A percentile compares a stretch with the other conserved stretches of the same genome.
Conservation (phyloP, 2,888 invertebrate species). For the Oconnorella tubifera region DNA sequence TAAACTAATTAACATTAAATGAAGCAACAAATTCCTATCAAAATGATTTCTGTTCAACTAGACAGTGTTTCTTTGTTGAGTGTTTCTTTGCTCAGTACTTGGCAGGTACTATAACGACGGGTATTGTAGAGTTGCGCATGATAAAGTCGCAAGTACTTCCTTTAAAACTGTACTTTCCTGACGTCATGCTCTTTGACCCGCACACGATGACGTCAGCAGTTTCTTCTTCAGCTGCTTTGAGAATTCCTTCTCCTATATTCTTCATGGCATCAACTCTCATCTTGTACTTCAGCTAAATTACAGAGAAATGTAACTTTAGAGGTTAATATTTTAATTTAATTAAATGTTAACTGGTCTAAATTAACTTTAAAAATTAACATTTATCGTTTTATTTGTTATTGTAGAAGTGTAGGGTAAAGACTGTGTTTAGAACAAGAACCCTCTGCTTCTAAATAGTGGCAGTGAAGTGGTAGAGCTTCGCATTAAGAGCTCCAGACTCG, state of each 20-base stretch:
- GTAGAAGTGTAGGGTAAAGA: no score
- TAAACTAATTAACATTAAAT: no score
- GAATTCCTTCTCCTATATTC: constrained; percentile 36
- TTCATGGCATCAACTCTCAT: constrained; percentile 27
- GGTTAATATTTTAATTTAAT: no score
- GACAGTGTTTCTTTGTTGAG: no score
- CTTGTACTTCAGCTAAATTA: constrained; percentile 34
- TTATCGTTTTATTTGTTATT: no score
- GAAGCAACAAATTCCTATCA: no score
- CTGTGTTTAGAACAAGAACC: no score
- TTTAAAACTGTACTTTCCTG: constrained; percentile 17
- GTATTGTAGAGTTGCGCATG: constrained; percentile 26
- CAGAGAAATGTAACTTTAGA: no score
- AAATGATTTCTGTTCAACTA: no score
- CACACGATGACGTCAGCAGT: constrained; percentile 31
- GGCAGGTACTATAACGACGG: constrained; percentile 30
- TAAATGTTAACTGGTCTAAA: not conserved
- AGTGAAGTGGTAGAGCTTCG: no score
- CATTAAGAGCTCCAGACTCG: no score
- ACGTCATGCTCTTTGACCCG: constrained; percentile 30
- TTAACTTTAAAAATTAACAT: not conserved
- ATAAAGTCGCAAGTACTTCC: constrained; percentile 35
- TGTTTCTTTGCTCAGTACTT: constrained; percentile 5
- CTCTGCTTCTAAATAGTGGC: no score
- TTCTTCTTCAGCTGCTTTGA: constrained; percentile 32